Evolutionary conservation across 2,888 invertebrate genomes (phyloP), one percentile per base, ranked within the genome.

Genomic region (Idaea aversata): DNA sequence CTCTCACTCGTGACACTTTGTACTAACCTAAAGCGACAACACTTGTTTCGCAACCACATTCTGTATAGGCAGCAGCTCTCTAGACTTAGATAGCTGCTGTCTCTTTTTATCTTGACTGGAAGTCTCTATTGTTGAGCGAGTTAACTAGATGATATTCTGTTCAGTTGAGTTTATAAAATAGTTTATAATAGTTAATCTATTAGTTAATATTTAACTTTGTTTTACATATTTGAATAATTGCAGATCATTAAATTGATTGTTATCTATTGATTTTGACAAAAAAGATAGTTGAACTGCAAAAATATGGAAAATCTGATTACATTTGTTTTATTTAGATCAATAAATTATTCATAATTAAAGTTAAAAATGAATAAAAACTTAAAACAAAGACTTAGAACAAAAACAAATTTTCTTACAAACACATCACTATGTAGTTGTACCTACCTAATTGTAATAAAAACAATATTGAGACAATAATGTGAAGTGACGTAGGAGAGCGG

Each of bases 31-130:
- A 84, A 82, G 87, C 80, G 85, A 87, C 86, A 83, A 79, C 80
- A 78, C 71, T 79, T 75, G 81, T 89, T 89, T 90, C 83, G 86
- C 84, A 90, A 90, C 79, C 72, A 77, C 77, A 79, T 80, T 83
- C 78, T 71, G 79, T 81, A 77, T 79, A 82, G 80, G 81, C 80
- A 80, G 80, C 67, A 76, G 75, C 82, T 78, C 78, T 81, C 82
- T 82, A 83, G 76, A 82, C 77, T 83, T 77, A 74, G 64, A 69
- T 57, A 62, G 80, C 80, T 80, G 75, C 80, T 80, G 75, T 91
- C 91, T 89, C 90, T 87, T 84, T 91, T 83, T 77, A 83, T 82
- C 88, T 72, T 80, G 70, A 61, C 74, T 77, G 72, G 71, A 73
- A 77, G 70, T 68, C 78, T 78, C 79, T 71, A 73, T 72, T 71